These are phyloP conservation scores for Heliocidaris tuberculata DNA, from an alignment of 35 echinoderm and acorn worm genomes.

Conservation along the genomic window DNA sequence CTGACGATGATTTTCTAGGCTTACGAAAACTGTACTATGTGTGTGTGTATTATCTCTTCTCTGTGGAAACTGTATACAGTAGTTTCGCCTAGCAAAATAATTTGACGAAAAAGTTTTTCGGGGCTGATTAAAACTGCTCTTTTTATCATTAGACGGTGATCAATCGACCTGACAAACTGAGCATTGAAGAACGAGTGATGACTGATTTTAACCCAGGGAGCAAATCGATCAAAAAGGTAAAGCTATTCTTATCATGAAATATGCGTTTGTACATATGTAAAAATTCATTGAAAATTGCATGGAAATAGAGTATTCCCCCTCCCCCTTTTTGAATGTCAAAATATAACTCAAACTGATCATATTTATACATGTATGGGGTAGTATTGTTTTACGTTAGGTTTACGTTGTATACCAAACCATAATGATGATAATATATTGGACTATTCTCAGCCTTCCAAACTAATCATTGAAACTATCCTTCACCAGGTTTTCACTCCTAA, in stretches of 20 bases:
- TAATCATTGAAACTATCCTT: background rate
- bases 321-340: background rate
- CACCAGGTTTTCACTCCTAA: background rate
- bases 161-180: background rate
- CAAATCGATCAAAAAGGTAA: constrained; percentile 19
- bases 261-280: background rate
- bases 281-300: background rate
- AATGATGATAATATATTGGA: no score
- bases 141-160: background rate
- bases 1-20: no score
- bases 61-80: background rate
- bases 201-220: background rate
- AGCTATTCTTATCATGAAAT: background rate
- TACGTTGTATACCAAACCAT: no score
- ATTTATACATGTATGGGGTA: no score
- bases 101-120: background rate
- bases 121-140: background rate
- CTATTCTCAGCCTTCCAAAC: background rate
- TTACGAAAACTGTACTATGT: no score
- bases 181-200: background rate
- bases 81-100: background rate
- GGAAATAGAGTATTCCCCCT: background rate
- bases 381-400: no score
- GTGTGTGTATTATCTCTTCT: no score
- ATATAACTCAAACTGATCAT: background rate